Base-by-base conservation (phyloP, 2,113 vertebrate species). In the Chinchilla lanigera region DNA sequence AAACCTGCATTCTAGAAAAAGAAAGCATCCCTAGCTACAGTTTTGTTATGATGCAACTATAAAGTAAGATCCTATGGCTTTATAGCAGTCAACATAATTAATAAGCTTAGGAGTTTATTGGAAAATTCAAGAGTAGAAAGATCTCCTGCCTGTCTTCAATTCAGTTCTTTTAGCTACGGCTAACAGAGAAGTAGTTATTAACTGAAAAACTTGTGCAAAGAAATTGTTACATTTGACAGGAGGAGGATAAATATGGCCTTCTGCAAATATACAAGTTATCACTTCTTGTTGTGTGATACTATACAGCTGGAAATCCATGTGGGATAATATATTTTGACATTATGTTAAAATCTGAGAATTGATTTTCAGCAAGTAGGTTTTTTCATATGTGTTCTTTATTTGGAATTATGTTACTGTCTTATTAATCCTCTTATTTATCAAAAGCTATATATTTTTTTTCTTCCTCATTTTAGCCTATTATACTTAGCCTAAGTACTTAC, bases 321-420 rank as follows among this genome's bases (percentile, higher is more conserved):
- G 80, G 17, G 65, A 86, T 58, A 80, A 90, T 77, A 19, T 56
- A 30, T 93, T 86, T 86, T 93, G 89, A 0, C 35, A 20, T 91
- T 84, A 52, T 86, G 50, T 94, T 93, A 81, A 95, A 95, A 95
- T 75, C 7, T 63, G 60, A 94, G 50, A 44, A 61, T n/a, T 89
- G 4, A 89, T 80, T 95, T 95, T 92, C 67, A 88, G 60, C 61
- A 67, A 26, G 89, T 30, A 89, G 17, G 11, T 56, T 77, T 97
- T 69, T 89, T n/a, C 14, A 44, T n/a, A 84, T 38, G 44, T 28
- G 7, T 24, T 73, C 26, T 82, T 89, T 9, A 24, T 77, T 93
- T 94, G 41, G 26, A 94, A 93, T 86, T 65, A 3, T 73, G 14
- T 90, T 77, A 41, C 0, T 28, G 3, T 86, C 77, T 81, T 90